A percentile compares a stretch with the other conserved stretches of the same genome.
Evolutionary conservation across 1,140 invertebrate species (phyloP).

Genomic region (Pseudomyrmex gracilis): DNA sequence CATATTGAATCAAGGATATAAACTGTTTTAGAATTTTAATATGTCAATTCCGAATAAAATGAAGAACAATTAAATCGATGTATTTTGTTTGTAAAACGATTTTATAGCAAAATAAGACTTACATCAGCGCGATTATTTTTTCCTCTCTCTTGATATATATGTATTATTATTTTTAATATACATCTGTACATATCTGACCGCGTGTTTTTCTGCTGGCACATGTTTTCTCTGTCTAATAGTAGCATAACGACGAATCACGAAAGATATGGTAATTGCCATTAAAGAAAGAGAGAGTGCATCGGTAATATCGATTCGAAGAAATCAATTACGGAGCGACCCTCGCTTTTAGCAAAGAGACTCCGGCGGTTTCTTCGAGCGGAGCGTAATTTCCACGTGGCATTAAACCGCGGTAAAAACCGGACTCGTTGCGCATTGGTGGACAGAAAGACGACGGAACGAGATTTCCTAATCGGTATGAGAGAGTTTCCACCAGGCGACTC

Average conservation of each 20-base stretch:
- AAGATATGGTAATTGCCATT: background rate
- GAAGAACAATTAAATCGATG: background rate
- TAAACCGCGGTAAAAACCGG: constrained; percentile 60
- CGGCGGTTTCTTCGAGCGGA: constrained; percentile 43
- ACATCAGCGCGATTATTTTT: background rate
- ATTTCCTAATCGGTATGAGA: constrained; percentile 76
- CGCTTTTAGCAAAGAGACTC: constrained; percentile 28
- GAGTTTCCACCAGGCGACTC: constrained; percentile 74
- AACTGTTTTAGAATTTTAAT: constrained; percentile 14
- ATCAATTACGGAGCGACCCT: constrained; percentile 59
- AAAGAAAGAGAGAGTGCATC: background rate
- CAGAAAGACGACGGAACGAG: constrained; percentile 66
- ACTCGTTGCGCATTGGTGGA: constrained; percentile 43
- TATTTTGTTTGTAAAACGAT: background rate
- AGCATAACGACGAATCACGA: background rate
- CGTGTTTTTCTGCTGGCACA: too few relatives aligned
- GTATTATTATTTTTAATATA: background rate
- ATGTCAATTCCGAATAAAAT: background rate
- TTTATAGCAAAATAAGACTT: background rate
- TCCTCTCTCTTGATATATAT: background rate
- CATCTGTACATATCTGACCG: background rate
- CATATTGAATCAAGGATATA: background rate
- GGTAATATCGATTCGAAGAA: constrained; percentile 63
- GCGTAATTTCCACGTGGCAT: constrained; percentile 67
- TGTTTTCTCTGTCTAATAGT: too few relatives aligned